Evolutionary conservation across 2,888 invertebrate species (phyloP).

Genomic region (Eristalis tenax): DNA sequence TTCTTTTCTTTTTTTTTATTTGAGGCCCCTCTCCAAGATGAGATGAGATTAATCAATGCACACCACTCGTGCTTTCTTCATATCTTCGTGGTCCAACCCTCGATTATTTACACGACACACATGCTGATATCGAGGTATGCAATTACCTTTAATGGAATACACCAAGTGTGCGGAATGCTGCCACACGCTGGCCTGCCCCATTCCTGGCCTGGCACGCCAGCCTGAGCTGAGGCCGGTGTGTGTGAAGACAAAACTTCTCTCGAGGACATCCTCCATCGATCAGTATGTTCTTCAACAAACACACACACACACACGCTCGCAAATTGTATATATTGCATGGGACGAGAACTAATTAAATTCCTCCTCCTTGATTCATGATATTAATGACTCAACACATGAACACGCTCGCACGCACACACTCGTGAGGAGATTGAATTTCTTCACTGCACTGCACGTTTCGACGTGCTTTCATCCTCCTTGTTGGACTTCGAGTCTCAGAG

Average conservation of each 20-base stretch:
- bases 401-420: neutral
- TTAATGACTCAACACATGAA: constrained; percentile 50
- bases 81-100: constrained; percentile 25
- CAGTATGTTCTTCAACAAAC: neutral
- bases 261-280: constrained; percentile 31
- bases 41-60: constrained; percentile 14
- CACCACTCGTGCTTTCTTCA: constrained; percentile 47
- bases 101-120: constrained; percentile 54
- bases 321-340: constrained; percentile 29
- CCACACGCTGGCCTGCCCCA: constrained; percentile 44
- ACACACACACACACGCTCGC: neutral
- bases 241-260: constrained; percentile 16
- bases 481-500: neutral
- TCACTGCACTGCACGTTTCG: constrained; percentile 15
- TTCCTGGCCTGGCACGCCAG: neutral
- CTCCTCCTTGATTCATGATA: constrained; percentile 66
- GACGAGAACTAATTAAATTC: constrained; percentile 64
- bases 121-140: constrained; percentile 55
- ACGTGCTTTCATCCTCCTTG: neutral
- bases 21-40: neutral
- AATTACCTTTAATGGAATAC: constrained; percentile 64
- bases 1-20: neutral
- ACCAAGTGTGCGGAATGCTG: constrained; percentile 60
- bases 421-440: constrained; percentile 49
- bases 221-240: neutral